These are phyloP conservation scores for Oscheius sp. DNA, from an alignment of 1,140 invertebrate species.

Conservation along the genomic window DNA sequence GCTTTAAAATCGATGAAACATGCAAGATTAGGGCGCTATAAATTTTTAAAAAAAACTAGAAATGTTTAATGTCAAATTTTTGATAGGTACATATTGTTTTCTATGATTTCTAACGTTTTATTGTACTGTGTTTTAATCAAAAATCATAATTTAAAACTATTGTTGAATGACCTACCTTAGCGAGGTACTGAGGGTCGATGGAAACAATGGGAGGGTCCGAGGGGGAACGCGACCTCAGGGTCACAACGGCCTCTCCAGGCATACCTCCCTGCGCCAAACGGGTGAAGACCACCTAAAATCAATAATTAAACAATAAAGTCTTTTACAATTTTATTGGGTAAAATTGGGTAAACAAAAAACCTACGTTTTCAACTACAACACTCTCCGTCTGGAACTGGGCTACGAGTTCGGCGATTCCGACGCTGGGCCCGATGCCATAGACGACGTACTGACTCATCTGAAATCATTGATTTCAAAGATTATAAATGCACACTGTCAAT, in stretches of 20 bases:
- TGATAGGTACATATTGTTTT: no score
- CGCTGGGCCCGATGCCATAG: constrained; percentile 17
- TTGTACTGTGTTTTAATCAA: no score
- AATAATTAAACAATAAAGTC: not conserved
- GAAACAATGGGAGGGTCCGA: constrained; percentile 4
- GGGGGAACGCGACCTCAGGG: constrained; percentile 1
- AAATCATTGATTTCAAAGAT: not conserved
- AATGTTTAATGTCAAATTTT: no score
- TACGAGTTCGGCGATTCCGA: constrained; percentile 19
- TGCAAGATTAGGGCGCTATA: no score
- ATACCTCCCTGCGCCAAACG: constrained; percentile 1
- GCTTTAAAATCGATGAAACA: no score
- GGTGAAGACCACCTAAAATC: constrained; percentile 24
- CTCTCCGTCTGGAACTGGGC: constrained; percentile 30
- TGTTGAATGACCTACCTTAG: no score
- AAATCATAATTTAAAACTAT: not conserved
- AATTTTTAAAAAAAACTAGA: no score
- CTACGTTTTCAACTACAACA: constrained; percentile 25
- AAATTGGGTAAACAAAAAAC: not conserved
- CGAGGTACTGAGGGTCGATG: constrained; percentile 8
- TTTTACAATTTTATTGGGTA: no score
- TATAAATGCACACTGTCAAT: not conserved
- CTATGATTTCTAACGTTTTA: no score
- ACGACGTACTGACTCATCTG: constrained; percentile 12
- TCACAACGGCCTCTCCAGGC: constrained; percentile 29